A percentile compares a stretch with the other conserved stretches of the same genome.
phyloP scores from a whole-genome alignment of 53 echinoderm and acorn worm species.

The Arbacia lixula region DNA sequence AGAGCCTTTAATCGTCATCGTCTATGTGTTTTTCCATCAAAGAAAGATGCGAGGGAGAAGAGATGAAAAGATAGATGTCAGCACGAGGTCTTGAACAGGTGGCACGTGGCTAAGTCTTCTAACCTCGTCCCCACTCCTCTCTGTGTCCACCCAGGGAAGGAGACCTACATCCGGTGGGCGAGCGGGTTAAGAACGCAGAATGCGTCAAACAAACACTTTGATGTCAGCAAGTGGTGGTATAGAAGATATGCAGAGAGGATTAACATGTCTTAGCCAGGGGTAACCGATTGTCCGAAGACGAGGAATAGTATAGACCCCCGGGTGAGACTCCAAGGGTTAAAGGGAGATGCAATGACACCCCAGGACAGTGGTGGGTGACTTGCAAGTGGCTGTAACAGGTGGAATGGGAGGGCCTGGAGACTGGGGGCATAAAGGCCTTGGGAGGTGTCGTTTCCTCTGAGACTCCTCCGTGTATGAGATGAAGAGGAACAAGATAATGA shows the following conservation, averaged over 20 bases:
- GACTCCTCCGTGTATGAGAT: constrained; percentile 12
- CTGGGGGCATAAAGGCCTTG: constrained; percentile 4
- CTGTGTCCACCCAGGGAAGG: not conserved
- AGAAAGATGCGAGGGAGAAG: not conserved
- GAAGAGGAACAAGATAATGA: constrained; percentile 37
- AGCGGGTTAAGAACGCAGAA: not conserved
- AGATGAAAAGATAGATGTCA: constrained; percentile 17
- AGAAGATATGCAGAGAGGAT: no score
- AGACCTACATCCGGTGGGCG: not conserved
- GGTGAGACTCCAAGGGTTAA: no score
- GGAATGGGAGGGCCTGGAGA: constrained; percentile 14
- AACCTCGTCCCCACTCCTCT: not conserved
- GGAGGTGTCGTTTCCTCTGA: constrained; percentile 24
- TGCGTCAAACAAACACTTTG: not conserved
- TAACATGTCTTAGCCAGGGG: no score
- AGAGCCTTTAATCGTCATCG: no score
- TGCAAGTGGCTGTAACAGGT: no score
- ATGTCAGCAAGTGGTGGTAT: constrained; percentile 26
- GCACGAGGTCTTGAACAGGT: constrained; percentile 6
- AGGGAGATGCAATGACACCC: no score
- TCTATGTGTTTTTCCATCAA: no score
- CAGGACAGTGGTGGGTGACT: no score
- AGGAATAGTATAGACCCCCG: no score
- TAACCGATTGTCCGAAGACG: no score
- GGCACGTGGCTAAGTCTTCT: not conserved